These are phyloP conservation scores for Atta colombica DNA, from an alignment of 1,140 invertebrate species.

Conservation along the genomic window DNA sequence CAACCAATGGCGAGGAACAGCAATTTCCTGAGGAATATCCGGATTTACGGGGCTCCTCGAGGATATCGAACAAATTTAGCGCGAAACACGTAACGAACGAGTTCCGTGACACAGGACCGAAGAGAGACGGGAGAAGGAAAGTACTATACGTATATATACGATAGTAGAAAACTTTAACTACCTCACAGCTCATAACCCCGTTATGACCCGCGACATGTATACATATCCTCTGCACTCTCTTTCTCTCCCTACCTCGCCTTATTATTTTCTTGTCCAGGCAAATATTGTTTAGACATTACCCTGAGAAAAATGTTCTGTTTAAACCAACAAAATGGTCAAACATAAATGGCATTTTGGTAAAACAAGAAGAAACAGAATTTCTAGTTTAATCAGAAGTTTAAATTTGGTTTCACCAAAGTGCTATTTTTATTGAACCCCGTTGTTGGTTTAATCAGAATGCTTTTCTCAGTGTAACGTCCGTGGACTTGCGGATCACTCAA, in stretches of 20 bases:
- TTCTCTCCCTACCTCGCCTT: constrained; percentile 72
- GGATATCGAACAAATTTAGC: constrained; percentile 82
- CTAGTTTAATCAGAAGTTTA: no score
- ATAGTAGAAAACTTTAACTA: constrained; percentile 83
- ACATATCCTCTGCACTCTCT: constrained; percentile 17
- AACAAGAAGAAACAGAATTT: no score
- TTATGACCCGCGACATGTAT: constrained; percentile 77
- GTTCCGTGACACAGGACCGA: constrained; percentile 41
- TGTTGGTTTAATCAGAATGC: no score
- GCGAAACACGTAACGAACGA: constrained; percentile 82
- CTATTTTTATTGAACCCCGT: no score
- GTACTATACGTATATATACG: constrained; percentile 57
- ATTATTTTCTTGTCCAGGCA: constrained; percentile 82
- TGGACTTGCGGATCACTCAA: constrained; percentile 35
- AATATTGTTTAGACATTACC: constrained; percentile 81
- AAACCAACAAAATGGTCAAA: no score
- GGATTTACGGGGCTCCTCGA: constrained; percentile 74
- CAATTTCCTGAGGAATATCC: constrained; percentile 77
- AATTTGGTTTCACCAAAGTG: no score
- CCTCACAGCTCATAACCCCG: constrained; percentile 83
- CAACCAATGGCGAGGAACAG: constrained; percentile 67
- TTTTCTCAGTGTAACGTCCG: constrained; percentile 28
- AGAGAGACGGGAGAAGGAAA: constrained; percentile 17
- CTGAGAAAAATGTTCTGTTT: no score
- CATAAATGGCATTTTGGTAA: no score